Percentiles rank a stretch among this genome's conserved stretches.
phyloP scores from a whole-genome alignment of 2,797 vertebrate species.

The Muscicapa comitata region DNA sequence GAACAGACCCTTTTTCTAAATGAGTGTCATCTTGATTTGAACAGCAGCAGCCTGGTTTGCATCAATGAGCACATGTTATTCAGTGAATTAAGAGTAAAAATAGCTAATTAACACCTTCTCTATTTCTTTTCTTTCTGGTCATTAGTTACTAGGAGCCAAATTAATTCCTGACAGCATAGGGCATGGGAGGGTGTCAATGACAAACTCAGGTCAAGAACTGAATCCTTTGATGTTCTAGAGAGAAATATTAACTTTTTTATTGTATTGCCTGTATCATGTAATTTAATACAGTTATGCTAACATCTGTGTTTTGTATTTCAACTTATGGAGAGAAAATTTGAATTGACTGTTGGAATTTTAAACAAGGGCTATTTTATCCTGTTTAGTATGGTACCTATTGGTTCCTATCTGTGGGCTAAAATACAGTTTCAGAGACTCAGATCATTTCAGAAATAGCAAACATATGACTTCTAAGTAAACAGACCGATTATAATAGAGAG shows the following conservation, averaged over 20 bases:
- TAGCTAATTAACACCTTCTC: slow-evolving; percentile 49
- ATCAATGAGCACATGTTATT: neutral
- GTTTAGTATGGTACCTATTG: neutral
- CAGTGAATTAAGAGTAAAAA: slow-evolving; percentile 37
- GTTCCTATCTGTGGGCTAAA: neutral
- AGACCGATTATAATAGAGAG: neutral
- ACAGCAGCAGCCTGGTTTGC: neutral
- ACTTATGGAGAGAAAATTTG: neutral
- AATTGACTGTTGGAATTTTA: neutral
- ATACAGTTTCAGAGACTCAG: neutral
- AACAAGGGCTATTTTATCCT: neutral
- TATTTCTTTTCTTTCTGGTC: slow-evolving; percentile 24
- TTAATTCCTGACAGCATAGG: neutral
- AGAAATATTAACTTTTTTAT: neutral
- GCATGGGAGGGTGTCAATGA: neutral
- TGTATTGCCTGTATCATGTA: neutral
- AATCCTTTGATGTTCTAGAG: neutral
- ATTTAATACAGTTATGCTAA: neutral
- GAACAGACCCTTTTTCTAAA: neutral
- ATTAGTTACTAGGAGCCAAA: neutral
- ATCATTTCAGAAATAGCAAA: neutral
- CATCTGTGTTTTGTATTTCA: neutral
- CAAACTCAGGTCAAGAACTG: neutral
- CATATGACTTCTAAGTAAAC: neutral
- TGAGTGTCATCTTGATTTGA: neutral